Evolutionary conservation across 2,113 vertebrate genomes (phyloP).

Genomic region (Esox niger): DNA sequence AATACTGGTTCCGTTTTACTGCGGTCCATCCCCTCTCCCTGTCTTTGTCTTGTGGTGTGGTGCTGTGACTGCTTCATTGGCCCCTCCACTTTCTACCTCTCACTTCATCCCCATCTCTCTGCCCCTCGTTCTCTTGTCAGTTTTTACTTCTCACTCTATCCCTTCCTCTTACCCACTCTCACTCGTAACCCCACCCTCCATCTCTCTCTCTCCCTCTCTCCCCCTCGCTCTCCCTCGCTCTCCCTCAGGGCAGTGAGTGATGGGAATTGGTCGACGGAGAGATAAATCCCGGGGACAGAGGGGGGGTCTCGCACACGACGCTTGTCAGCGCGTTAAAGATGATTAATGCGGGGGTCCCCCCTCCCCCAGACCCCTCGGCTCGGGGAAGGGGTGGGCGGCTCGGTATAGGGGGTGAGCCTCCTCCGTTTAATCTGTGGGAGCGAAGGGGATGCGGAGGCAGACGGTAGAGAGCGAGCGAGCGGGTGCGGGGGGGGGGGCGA

Average conservation of each 20-base stretch:
- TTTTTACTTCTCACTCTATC: slow-evolving; percentile 28
- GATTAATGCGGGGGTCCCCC: slow-evolving; percentile 91
- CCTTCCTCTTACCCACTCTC: slow-evolving; percentile 7
- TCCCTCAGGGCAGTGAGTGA: slow-evolving; percentile 81
- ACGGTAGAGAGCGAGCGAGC: slow-evolving; percentile 52
- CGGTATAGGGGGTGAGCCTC: slow-evolving; percentile 41
- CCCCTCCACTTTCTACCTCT: slow-evolving; percentile 2
- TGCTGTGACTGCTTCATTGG: background rate
- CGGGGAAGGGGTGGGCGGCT: background rate
- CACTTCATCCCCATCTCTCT: slow-evolving; percentile 1
- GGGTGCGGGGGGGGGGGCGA: slow-evolving; percentile 68
- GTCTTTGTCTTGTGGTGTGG: slow-evolving; percentile 22
- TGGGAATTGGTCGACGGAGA: slow-evolving; percentile 74
- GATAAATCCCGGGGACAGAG: slow-evolving; percentile 79
- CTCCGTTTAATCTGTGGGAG: slow-evolving; percentile 72
- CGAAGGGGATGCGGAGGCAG: slow-evolving; percentile 71
- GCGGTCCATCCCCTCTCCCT: slow-evolving; percentile 50
- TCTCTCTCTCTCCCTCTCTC: slow-evolving; percentile 55
- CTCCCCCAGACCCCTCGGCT: slow-evolving; percentile 52
- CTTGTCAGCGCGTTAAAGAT: slow-evolving; percentile 99
- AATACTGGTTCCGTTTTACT: slow-evolving; percentile 36
- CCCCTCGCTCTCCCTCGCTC: slow-evolving; percentile 53
- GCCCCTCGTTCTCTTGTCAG: slow-evolving; percentile 47
- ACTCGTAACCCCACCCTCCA: slow-evolving; percentile 22
- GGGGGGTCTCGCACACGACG: slow-evolving; percentile 56